phyloP scores from a whole-genome alignment of 2,888 invertebrate genomes.

The Minunthozetes semirufus region DNA sequence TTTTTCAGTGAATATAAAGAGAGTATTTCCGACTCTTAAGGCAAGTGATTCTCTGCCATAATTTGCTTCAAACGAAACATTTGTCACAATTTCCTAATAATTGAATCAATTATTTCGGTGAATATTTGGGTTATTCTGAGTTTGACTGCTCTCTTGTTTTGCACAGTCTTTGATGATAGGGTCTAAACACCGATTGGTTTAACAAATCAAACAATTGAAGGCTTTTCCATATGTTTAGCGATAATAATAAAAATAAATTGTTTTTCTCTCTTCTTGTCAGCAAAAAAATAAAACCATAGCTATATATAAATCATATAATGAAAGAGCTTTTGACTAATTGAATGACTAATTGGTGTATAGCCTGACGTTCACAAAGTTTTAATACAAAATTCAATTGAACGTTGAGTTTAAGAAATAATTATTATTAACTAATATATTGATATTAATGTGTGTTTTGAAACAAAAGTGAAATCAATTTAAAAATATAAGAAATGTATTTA shows the following conservation, averaged over 20 bases:
- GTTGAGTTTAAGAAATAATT: neutral
- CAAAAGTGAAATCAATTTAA: neutral
- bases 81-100: neutral
- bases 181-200: neutral
- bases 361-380: neutral
- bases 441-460: constrained; percentile 9
- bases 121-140: neutral
- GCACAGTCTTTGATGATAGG: constrained; percentile 11
- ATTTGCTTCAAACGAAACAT: neutral
- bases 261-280: neutral
- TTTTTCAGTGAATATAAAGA: too few relatives aligned
- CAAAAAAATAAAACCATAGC: neutral
- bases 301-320: neutral
- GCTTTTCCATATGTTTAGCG: neutral
- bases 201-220: constrained; percentile 5
- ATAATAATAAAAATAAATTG: too few relatives aligned
- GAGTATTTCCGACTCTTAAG: too few relatives aligned
- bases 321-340: constrained; percentile 4
- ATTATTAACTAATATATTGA: constrained; percentile 13
- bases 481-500: neutral
- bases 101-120: neutral
- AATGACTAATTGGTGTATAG: constrained; percentile 9
- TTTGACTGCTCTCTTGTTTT: constrained; percentile 7
- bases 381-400: neutral
- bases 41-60: neutral